Base-by-base conservation (phyloP, 2,113 vertebrate species). In the Vombatus ursinus region DNA sequence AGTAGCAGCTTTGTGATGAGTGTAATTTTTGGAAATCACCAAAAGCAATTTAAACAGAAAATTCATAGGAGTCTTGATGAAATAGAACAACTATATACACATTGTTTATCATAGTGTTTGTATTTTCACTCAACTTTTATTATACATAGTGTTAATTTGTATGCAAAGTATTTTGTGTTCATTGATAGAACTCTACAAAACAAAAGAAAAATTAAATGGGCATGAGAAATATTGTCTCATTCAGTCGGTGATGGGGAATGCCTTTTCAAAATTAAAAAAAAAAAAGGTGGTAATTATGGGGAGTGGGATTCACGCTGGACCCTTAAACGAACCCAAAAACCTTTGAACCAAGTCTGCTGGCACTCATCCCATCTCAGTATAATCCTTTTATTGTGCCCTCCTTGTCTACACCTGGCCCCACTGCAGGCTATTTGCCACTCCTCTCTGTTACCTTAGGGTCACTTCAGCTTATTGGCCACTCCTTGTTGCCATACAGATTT, bases 21-120 rank as follows among this genome's bases (percentile, higher is more conserved):
- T 44, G 68, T 91, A 91, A 48, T 51, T 93, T 77, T 84, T 52
- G 9, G 52, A 68, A 97, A 91, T 91, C 49, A 49, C 94, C 52
- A 92, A 89, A 77, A 37, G 31, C 61, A 68, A 37, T 37, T 37
- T 37, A 68, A 94, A 12, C 91, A 90, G 89, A 91, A 90, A 95
- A 90, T 44, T 92, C 23, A 92, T 52, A 44, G 19, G 3, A 1
- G 3, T 90, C 61, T 92, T 57, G 44, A 44, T 25, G n/a, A 94
- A 89, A 92, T 91, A 92, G n/a, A 84, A 90, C n/a, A 44, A 44
- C 10, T 44, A 44, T 44, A 19, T 68, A 68, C 57, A 68, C 31
- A 16, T 61, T 2, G 3, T 68, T 68, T 68, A 37, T 68, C 12
- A 68, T 68, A 68, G 28, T 37, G 31, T 68, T 68, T 37, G 57